A percentile compares a stretch with the other conserved stretches of the same genome.
Conservation (phyloP, 2,888 invertebrate species). For the Melinaea marsaeus region DNA sequence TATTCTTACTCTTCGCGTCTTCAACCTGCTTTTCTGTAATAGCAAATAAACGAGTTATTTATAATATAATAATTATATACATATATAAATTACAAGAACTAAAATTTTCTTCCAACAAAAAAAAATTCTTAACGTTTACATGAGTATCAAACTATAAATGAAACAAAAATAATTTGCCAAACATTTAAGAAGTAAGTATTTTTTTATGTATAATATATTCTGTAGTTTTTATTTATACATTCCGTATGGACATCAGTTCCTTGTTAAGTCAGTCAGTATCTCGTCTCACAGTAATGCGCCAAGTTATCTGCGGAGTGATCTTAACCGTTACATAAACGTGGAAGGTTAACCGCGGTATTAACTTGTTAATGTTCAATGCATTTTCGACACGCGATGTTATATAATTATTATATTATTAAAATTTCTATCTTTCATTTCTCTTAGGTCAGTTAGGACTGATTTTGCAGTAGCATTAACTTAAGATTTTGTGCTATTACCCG, state of each 20-base stretch:
- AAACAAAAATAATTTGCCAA: too few species aligned
- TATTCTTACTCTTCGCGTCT: not conserved
- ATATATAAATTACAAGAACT: too few species aligned
- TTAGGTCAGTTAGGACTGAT: not conserved
- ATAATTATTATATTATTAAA: not conserved
- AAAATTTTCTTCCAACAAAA: too few species aligned
- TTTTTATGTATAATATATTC: too few species aligned
- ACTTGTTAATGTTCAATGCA: slow-evolving; percentile 21
- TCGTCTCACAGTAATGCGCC: not conserved
- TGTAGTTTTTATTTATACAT: too few species aligned
- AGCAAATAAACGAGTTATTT: too few species aligned
- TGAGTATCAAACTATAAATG: too few species aligned
- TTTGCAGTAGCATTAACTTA: not conserved
- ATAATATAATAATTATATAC: too few species aligned
- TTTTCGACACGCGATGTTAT: slow-evolving; percentile 21
- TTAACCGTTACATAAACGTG: slow-evolving; percentile 4
- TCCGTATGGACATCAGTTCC: too few species aligned
- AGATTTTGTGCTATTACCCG: not conserved
- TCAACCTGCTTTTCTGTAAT: too few species aligned
- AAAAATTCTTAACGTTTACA: too few species aligned
- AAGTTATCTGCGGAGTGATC: not conserved
- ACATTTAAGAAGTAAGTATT: too few species aligned
- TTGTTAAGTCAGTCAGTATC: slow-evolving; percentile 6
- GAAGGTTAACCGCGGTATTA: slow-evolving; percentile 20
- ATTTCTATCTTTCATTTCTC: not conserved